Evolutionary conservation across 2,888 invertebrate genomes (phyloP).

Genomic region (Chloromyia formosa): DNA sequence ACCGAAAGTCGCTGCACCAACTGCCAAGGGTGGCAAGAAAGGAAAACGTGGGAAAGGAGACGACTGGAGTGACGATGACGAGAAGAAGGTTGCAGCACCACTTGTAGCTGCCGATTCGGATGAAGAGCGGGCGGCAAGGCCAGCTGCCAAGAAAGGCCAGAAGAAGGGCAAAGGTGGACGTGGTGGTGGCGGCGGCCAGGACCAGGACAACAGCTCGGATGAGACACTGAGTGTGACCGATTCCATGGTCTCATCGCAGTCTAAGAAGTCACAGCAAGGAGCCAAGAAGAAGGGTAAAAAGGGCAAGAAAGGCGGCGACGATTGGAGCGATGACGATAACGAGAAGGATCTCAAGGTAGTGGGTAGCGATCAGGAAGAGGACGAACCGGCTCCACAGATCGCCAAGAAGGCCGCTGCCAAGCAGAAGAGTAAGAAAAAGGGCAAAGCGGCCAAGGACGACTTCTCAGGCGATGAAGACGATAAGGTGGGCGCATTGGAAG

Average conservation of each 20-base stretch:
- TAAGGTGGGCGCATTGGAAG: conserved; percentile 52
- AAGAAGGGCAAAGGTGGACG: conserved; percentile 55
- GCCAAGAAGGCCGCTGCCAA: conserved; percentile 44
- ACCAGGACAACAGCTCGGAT: conserved; percentile 48
- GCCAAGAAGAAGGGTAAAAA: conserved; percentile 60
- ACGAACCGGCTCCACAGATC: conserved; percentile 34
- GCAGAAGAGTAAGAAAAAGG: conserved; percentile 52
- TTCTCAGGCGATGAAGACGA: conserved; percentile 59
- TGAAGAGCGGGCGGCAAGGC: conserved; percentile 58
- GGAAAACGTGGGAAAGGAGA: conserved; percentile 65
- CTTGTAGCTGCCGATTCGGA: conserved; percentile 57
- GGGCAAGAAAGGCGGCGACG: conserved; percentile 66
- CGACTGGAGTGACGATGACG: conserved; percentile 61
- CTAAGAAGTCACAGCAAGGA: conserved; percentile 37
- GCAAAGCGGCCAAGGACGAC: conserved; percentile 60
- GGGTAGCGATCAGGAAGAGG: conserved; percentile 45
- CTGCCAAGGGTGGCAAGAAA: conserved; percentile 65
- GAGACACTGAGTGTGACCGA: conserved; percentile 48
- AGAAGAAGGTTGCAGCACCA: neutral
- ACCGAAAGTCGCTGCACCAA: conserved; percentile 56
- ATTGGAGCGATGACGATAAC: conserved; percentile 66
- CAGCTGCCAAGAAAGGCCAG: conserved; percentile 47
- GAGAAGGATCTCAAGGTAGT: conserved; percentile 50
- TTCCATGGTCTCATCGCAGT: conserved; percentile 19
- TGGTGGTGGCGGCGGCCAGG: conserved; percentile 46